Conservation (phyloP, 2,113 vertebrate genomes). For the Takifugu flavidus region DNA sequence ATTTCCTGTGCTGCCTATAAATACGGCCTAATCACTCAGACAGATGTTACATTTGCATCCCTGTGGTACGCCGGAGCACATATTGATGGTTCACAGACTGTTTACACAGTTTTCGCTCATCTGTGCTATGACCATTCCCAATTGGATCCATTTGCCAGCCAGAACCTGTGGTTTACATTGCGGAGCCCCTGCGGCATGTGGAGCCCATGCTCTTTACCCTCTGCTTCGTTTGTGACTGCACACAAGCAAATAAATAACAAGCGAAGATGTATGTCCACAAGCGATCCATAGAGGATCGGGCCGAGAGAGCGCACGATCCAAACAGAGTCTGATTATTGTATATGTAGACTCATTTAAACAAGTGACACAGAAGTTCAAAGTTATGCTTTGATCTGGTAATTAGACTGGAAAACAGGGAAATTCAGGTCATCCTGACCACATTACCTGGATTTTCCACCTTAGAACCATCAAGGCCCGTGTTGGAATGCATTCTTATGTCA, state of each 20-base stretch:
- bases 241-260: constrained; percentile 64
- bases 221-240: constrained; percentile 57
- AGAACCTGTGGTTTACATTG: constrained; percentile 45
- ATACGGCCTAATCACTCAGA: constrained; percentile 46
- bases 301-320: constrained; percentile 41
- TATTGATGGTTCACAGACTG: constrained; percentile 61
- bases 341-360: constrained; percentile 53
- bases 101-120: constrained; percentile 68
- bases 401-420: constrained; percentile 45
- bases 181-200: constrained; percentile 59
- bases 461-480: neutral
- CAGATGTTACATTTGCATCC: constrained; percentile 60
- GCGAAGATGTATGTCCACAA: constrained; percentile 58
- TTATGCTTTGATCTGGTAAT: constrained; percentile 68
- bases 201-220: constrained; percentile 55
- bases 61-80: constrained; percentile 34
- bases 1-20: constrained; percentile 50
- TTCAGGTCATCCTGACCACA: constrained; percentile 31
- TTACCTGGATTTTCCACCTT: constrained; percentile 62
- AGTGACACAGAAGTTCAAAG: constrained; percentile 43
- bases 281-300: constrained; percentile 36
- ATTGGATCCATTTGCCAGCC: constrained; percentile 46
- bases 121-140: constrained; percentile 63
- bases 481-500: too few relatives aligned
- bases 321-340: constrained; percentile 61